Evolutionary conservation across 2,797 vertebrate genomes (phyloP).

Genomic region (Danio choprae): DNA sequence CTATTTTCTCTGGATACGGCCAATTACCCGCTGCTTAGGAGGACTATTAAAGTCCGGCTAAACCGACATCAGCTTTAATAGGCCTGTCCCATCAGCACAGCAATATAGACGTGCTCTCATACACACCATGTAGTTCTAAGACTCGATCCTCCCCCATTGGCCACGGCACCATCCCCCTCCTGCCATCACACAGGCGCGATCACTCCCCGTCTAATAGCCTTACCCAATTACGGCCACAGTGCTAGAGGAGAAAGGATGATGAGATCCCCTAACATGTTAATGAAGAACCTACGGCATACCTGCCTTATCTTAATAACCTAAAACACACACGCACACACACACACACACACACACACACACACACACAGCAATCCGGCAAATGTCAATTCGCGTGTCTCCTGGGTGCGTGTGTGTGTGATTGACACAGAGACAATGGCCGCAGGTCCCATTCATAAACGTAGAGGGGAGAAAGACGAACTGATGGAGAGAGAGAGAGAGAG

Average conservation of each 20-base stretch:
- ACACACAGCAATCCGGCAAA: constrained; percentile 71
- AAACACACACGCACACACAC: constrained; percentile 78
- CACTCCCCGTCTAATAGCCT: constrained; percentile 60
- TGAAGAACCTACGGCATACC: constrained; percentile 86
- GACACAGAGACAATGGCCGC: constrained; percentile 78
- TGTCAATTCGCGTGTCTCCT: constrained; percentile 76
- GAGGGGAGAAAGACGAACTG: constrained; percentile 4
- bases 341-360: constrained; percentile 58
- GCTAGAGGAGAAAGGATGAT: constrained; percentile 61
- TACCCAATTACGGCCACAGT: constrained; percentile 62
- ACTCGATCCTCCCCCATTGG: constrained; percentile 45
- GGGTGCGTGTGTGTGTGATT: constrained; percentile 76
- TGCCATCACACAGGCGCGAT: constrained; percentile 32
- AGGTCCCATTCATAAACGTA: constrained; percentile 75
- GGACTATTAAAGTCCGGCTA: constrained; percentile 73
- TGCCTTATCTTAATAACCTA: constrained; percentile 85
- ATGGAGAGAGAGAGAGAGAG: constrained; percentile 19
- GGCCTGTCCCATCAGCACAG: constrained; percentile 69
- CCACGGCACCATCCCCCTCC: constrained; percentile 50
- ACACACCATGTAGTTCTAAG: constrained; percentile 23
- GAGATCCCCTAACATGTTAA: constrained; percentile 72
- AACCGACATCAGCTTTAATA: constrained; percentile 66
- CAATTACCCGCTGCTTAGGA: constrained; percentile 85
- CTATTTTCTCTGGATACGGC: constrained; percentile 59
- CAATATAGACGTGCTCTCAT: constrained; percentile 54